These are phyloP conservation scores for Drosophila helvetica DNA, from an alignment of 2,888 invertebrate species.

Conservation along the genomic window DNA sequence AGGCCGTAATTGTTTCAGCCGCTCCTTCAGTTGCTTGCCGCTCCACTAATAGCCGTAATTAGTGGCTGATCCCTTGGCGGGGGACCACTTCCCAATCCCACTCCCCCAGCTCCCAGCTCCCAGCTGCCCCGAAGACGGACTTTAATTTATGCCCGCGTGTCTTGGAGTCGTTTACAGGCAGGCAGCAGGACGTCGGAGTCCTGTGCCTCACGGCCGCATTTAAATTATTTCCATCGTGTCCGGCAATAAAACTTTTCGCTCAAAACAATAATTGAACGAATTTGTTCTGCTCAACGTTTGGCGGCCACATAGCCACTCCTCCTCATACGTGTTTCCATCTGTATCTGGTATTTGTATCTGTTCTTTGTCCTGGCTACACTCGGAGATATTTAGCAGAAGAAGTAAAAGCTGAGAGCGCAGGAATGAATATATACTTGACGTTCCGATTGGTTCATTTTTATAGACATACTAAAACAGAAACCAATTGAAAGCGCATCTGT, in stretches of 20 bases:
- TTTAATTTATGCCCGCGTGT: constrained; percentile 74
- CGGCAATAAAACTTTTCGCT: constrained; percentile 77
- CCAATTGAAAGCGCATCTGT: too few relatives aligned
- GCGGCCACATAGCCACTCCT: background rate
- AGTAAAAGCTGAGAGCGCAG: background rate
- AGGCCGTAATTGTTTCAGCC: constrained; percentile 81
- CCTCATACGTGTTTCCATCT: background rate
- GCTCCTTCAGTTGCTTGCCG: constrained; percentile 46
- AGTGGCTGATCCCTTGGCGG: constrained; percentile 56
- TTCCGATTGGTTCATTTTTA: too few relatives aligned
- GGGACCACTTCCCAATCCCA: background rate
- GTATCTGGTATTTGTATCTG: background rate
- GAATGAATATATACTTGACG: too few relatives aligned
- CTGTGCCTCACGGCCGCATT: constrained; percentile 64
- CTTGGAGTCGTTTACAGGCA: constrained; percentile 55
- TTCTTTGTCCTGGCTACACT: background rate
- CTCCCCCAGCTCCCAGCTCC: background rate
- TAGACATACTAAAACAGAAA: too few relatives aligned
- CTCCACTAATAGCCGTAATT: constrained; percentile 74
- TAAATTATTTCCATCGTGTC: constrained; percentile 59
- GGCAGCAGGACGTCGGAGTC: too few relatives aligned
- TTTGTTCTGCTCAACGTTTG: constrained; percentile 59
- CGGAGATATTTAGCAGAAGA: background rate
- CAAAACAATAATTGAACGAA: constrained; percentile 77
- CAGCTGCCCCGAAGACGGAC: constrained; percentile 4